Evolutionary conservation across 2,888 invertebrate species (phyloP), one percentile per base, ranked within the genome.

Genomic region (Plebejus melissa): DNA sequence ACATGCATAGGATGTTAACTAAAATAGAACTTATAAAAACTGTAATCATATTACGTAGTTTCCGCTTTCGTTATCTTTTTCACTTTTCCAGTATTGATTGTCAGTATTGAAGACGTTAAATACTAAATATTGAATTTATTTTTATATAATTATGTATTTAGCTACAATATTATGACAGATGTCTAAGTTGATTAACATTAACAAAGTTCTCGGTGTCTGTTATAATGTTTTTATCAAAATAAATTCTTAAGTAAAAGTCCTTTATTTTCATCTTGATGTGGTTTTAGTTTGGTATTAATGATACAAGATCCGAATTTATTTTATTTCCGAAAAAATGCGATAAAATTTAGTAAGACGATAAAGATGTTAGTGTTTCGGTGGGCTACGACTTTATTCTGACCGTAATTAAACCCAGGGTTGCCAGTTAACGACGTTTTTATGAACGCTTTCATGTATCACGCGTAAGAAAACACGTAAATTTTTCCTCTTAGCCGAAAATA

Each of bases 381-480:
- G 72, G 54, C 72, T 50, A 50, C 54, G 28, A 50, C 50, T 72
- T 72, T 54, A 72, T 72, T 72, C 50, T 50, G 46, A 72, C 72
- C 72, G 72, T 54, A 72, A 72, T 72, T 72, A 72, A 72, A 16
- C 50, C 54, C 72, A 54, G 50, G 72, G 72, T 50, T 72, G 13
- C 28, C 54, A 28, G 72, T 72, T 72, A 54, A 72, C 72, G 72
- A 54, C 6, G 16, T 54, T 72, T 71, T 71, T 72, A 72, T 50
- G 72, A 32, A 16, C 13, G 50, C 41, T 72, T 72, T 72, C 72
- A 72, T 54, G n/a, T 72, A 50, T 6, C 13, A 50, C 71, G 46
- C 50, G 71, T 32, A 72, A 28, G 28, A 54, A 72, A 72, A 72
- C 72, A 54, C 46, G 46, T 71, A 16, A 72, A 16, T 72, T 50